Conservation (phyloP, 2,888 invertebrate species). For the Agrochola lota region DNA sequence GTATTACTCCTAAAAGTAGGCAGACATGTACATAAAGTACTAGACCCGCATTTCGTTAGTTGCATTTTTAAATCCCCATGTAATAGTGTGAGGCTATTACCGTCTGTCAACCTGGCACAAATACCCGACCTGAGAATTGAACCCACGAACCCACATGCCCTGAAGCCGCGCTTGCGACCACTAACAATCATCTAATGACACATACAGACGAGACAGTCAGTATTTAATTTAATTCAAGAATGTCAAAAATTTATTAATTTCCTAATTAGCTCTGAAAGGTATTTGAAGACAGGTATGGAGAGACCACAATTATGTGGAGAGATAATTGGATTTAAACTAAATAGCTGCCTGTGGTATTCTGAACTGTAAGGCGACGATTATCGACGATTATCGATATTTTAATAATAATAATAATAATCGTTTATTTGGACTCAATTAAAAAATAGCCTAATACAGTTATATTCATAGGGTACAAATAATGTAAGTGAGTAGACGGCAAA, state of each 20-base stretch:
- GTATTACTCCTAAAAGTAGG: background rate
- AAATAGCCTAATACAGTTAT: too few relatives aligned
- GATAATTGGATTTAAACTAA: slow-evolving; percentile 20
- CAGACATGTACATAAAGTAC: background rate
- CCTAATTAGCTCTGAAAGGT: background rate
- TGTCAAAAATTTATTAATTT: background rate
- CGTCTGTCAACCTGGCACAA: background rate
- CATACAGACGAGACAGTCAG: background rate
- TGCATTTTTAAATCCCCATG: background rate
- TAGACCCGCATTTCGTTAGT: background rate
- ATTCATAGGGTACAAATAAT: too few relatives aligned
- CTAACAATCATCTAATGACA: background rate
- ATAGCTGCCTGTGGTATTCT: slow-evolving; percentile 3
- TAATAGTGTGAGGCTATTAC: background rate
- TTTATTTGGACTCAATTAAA: too few relatives aligned
- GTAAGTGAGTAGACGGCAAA: too few relatives aligned
- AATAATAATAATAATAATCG: too few relatives aligned
- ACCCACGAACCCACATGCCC: background rate
- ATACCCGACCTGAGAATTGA: background rate
- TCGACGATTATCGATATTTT: too few relatives aligned
- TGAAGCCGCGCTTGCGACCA: background rate
- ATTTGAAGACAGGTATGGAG: slow-evolving; percentile 13
- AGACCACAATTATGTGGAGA: slow-evolving; percentile 10
- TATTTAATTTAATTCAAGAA: background rate
- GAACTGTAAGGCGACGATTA: too few relatives aligned